Base-by-base conservation (phyloP, 2,113 vertebrate genomes). In the Lamprotornis superbus region DNA sequence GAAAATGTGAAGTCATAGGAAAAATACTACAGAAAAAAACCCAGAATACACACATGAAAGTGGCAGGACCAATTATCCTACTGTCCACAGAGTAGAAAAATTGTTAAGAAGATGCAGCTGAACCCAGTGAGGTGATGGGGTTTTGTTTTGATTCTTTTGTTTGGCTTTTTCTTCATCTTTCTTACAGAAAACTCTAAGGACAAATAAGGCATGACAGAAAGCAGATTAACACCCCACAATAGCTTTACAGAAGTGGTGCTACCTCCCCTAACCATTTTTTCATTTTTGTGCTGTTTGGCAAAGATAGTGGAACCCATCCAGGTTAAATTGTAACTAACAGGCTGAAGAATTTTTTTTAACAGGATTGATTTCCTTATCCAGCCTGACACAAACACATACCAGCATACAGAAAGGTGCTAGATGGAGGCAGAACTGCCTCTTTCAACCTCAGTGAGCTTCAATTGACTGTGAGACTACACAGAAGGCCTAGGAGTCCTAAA, bases 401-500 rank as follows among this genome's bases (percentile, higher is more conserved):
- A 95, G 70, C 88, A 94, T 8, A 93, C 23, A 89, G 70, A 89
- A 96, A 95, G 67, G 46, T 91, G 87, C 49, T 89, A 82, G 87
- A 81, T 39, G 80, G 87, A 97, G 92, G 87, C 87, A 95, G 65
- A 95, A 91, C 53, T 89, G 93, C 93, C 95, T 93, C 89, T 93
- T 89, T 95, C 89, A 91, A 93, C 35, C 89, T 93, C 78, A 89
- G 35, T 64, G 81, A 95, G 90, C 77, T 94, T 95, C 89, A 95
- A n/a, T 60, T 90, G 86, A 93, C 81, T 96, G 65, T 90, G 65
- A 97, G 69, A 95, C 78, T 96, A 96, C 77, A 96, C 56, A 94
- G 64, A 94, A 89, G 83, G 77, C 86, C 69, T 92, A 95, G 83
- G 57, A 91, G 25, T 89, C 94, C 91, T 89, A 96, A 92, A 95